Evolutionary conservation across 2,888 invertebrate genomes (phyloP), one percentile per base, ranked within the genome.

Genomic region (Trichogramma dendrolimi): DNA sequence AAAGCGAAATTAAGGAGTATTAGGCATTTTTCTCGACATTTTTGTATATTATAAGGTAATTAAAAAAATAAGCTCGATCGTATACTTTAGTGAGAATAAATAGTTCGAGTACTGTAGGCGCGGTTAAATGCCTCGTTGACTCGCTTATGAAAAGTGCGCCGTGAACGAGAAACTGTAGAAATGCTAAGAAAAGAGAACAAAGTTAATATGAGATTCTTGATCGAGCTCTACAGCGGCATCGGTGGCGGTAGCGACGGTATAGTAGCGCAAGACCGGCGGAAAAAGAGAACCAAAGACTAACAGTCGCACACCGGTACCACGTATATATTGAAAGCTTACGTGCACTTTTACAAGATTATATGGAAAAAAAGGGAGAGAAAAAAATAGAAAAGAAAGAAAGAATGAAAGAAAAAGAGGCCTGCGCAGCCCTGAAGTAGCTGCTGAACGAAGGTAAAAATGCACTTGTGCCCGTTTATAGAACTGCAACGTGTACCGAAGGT

Each of bases 311-410:
- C 27, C 27, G 27, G 2, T 27, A 27, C 27, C 27, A 27, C 27
- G 27, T 27, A 27, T 27, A 27, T 27, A 27, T 27, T 27, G 3
- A 27, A 51, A 51, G 44, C 51, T 58, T 58, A 43, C 27, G 27
- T 40, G 58, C 51, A 40, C 59, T 59, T 27, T 59, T 59, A 59
- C 59, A 42, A 59, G 53, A 59, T 59, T 59, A 53, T 53, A 27
- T 27, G 27, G 27, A 27, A 27, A 27, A 27, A 27, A 2, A 2
- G 27, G 3, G 27, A 27, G 27, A 27, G 3, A 27, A 27, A 27
- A 27, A 27, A 27, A 2, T n/a, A 27, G 27, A 27, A 27, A 27
- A 27, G 27, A 27, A 27, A 27, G 27, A 27, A 27, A 27, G 27
- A 27, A 27, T 27, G 27, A 27, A 27, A 27, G 27, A 27, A 48